Base-by-base conservation (phyloP, 2,113 vertebrate genomes). In the Rhinoptilus africanus region DNA sequence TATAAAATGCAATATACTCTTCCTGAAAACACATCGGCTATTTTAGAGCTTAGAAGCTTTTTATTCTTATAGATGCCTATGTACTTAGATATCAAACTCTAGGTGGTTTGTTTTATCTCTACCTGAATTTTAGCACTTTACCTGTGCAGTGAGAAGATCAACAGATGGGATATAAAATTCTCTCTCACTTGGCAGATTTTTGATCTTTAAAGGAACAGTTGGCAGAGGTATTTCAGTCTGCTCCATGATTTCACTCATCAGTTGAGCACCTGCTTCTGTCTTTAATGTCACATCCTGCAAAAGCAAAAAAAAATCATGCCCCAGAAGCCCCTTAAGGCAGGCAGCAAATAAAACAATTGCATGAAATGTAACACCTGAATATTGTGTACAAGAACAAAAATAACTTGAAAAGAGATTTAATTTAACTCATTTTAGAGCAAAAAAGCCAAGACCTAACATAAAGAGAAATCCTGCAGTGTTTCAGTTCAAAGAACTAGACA, bases 121-220 rank as follows among this genome's bases (percentile, higher is more conserved):
- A 34, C 28, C 20, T 27, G 60, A 51, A 45, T 60, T 67, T 51
- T 56, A 75, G 34, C 72, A 56, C 60, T 79, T 90, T 84, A 99
- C 99, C 99, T 99, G 99, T 64, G 99, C 99, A 39, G 99, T 99
- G 77, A 99, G 98, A 81, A 99, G 98, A 97, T 99, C 99, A 8
- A 99, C 98, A 19, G 99, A 99, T 48, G 99, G 99, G 89, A 99
- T 99, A 95, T 99, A 99, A 91, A 98, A 99, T 73, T 99, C 99
- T 74, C 98, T 98, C 37, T 98, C 98, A 34, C 92, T 97, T 94
- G 98, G 96, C 53, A 96, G 73, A 67, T 71, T 97, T 88, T 97
- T 98, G 34, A 97, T 75, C 89, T 98, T 98, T 75, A 94, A 93
- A 79, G 97, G 88, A 87, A 85, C 24, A 53, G 54, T 4, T 59